Base-by-base conservation (phyloP, 2,113 vertebrate species). In the Coturnix japonica region DNA sequence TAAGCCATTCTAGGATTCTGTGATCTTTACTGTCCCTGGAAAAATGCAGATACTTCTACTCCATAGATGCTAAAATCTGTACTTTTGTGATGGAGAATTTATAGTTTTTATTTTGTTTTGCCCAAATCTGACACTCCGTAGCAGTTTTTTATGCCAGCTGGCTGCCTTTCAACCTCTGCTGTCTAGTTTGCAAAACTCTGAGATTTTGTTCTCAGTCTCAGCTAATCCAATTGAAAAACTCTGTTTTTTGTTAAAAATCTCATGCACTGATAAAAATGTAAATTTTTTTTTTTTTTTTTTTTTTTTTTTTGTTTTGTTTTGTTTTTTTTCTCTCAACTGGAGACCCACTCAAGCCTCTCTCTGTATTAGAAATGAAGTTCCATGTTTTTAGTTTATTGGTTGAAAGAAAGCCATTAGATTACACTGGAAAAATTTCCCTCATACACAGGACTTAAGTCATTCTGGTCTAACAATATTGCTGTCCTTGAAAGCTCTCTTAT, bases 301-400 rank as follows among this genome's bases (percentile, higher is more conserved):
- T 63, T 31, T 43, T 57, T 30, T 14, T 57, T 30, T 11, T 0
- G n/a, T n/a, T n/a, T n/a, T n/a, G n/a, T n/a, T n/a, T n/a, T n/a
- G n/a, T 41, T 63, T 30, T 43, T 57, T 30, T 11, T 0, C 25
- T 65, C 56, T 56, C 14, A 64, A 9, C 5, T 64, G 43, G 60
- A 67, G 21, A 54, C 18, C 22, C 2, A 30, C 31, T 60, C 51
- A 22, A 47, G 9, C 7, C 28, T 82, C 11, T 22, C 30, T 9
- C 20, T 85, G 11, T n/a, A 56, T 20, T 59, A 76, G n/a, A 85
- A 76, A 41, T 66, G 26, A 73, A 28, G 33, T 66, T 75, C 73
- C 65, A 7, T 23, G 7, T 15, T 39, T 8, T 67, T 51, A 30
- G 60, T 47, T 64, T 67, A 47, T 13, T 44, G 18, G 1, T 71